Evolutionary conservation across 2,113 vertebrate genomes (phyloP).

Genomic region (Silurus meridionalis): DNA sequence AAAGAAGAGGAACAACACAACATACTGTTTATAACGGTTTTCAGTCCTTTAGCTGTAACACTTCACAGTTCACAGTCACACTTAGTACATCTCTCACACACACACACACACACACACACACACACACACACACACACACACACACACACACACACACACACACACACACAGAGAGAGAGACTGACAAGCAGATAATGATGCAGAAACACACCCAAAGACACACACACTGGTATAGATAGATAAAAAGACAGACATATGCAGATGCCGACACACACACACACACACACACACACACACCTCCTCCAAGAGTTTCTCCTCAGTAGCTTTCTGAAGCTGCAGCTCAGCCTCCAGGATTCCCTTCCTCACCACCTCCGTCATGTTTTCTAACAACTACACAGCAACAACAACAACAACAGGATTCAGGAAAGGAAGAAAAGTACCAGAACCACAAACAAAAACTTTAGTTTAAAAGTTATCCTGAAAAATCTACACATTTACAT

Average conservation of each 20-base stretch:
- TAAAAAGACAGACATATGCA: not conserved
- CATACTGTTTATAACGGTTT: not conserved
- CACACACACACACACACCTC: conserved; percentile 75
- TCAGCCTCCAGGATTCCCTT: conserved; percentile 95
- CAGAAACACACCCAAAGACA: not conserved
- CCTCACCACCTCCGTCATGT: conserved; percentile 96
- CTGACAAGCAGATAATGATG: not conserved
- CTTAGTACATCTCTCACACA: not conserved
- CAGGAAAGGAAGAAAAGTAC: conserved; percentile 18
- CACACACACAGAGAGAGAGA: not conserved
- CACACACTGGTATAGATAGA: too few species aligned
- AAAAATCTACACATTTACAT: not conserved
- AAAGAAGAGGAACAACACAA: not conserved
- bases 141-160: not conserved
- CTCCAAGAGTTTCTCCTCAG: conserved; percentile 88
- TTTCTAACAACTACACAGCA: conserved; percentile 83
- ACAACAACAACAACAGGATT: not conserved
- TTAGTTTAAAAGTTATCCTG: too few species aligned
- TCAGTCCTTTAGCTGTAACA: not conserved
- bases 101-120: not conserved
- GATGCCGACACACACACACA: not conserved
- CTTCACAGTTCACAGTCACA: not conserved
- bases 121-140: conserved; percentile 46
- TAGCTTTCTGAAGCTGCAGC: conserved; percentile 86
- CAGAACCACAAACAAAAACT: not conserved